These are phyloP conservation scores for Pinna nobilis DNA, from an alignment of 1,140 invertebrate species.

Conservation along the genomic window DNA sequence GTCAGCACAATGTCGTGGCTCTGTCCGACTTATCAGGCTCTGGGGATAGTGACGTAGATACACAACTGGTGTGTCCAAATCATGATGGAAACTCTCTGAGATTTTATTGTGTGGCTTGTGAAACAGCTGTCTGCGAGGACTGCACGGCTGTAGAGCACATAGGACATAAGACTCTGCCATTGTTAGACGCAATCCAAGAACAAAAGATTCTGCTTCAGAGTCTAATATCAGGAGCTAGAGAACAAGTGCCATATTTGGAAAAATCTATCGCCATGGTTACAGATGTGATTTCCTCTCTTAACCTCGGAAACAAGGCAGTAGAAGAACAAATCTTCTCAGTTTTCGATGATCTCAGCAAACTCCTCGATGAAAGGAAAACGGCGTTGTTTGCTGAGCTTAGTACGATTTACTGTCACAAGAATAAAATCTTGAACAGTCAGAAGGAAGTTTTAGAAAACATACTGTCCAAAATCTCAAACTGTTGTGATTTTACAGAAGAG, in stretches of 20 bases:
- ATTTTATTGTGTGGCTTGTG: constrained; percentile 78
- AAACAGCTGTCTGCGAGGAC: constrained; percentile 77
- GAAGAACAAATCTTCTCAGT: constrained; percentile 70
- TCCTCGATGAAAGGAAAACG: constrained; percentile 73
- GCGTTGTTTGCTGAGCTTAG: constrained; percentile 74
- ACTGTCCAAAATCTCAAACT: constrained; percentile 74
- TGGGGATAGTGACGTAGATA: constrained; percentile 22
- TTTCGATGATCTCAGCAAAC: constrained; percentile 71
- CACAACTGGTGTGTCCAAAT: constrained; percentile 69
- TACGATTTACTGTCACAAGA: constrained; percentile 72
- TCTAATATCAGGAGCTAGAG: constrained; percentile 73
- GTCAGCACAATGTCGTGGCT: constrained; percentile 34
- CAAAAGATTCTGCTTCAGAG: constrained; percentile 73
- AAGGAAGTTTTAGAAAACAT: constrained; percentile 73
- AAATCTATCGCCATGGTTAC: constrained; percentile 73
- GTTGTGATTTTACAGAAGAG: constrained; percentile 76
- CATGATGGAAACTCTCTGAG: constrained; percentile 73
- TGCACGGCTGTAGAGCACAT: constrained; percentile 78
- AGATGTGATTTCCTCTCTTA: constrained; percentile 67
- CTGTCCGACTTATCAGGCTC: constrained; percentile 30
- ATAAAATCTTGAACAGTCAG: constrained; percentile 74
- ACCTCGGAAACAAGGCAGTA: constrained; percentile 65
- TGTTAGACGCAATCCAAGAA: constrained; percentile 76
- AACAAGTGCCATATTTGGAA: constrained; percentile 74
- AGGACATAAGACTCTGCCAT: constrained; percentile 74